Conservation (phyloP, 2,888 invertebrate species). For the Cheilosia soror region DNA sequence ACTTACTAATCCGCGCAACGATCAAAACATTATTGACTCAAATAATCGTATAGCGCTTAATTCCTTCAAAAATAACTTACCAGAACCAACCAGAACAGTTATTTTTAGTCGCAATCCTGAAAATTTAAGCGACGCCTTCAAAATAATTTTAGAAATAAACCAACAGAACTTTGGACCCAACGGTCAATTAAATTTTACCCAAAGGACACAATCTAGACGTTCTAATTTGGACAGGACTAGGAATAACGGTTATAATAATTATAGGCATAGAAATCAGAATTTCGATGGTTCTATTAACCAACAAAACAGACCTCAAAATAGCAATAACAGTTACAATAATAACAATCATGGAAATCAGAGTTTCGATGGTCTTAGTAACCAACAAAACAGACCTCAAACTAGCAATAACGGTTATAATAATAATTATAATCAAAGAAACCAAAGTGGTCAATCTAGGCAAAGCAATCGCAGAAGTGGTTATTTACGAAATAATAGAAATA, state of each 20-base stretch:
- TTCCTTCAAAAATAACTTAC: too few relatives aligned
- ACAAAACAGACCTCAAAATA: neutral
- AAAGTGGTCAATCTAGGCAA: neutral
- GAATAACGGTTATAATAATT: too few relatives aligned
- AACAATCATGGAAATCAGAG: neutral
- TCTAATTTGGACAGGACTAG: too few relatives aligned
- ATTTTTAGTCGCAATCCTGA: too few relatives aligned
- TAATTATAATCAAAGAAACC: conserved; percentile 1
- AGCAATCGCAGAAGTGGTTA: neutral
- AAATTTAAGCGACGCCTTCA: too few relatives aligned
- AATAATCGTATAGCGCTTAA: too few relatives aligned
- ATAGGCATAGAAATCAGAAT: neutral
- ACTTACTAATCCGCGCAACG: neutral
- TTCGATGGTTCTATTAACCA: neutral
- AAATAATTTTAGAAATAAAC: too few relatives aligned
- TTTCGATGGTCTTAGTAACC: neutral
- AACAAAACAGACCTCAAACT: neutral
- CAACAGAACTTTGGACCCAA: too few relatives aligned
- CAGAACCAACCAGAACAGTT: too few relatives aligned
- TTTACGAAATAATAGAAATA: conserved; percentile 1
- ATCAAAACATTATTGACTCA: too few relatives aligned
- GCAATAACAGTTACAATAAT: neutral
- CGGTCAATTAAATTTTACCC: too few relatives aligned
- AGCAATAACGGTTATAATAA: neutral
- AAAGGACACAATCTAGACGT: too few relatives aligned